These are phyloP conservation scores for Hystrix cristata DNA, from an alignment of 2,113 vertebrate genomes.

Conservation along the genomic window DNA sequence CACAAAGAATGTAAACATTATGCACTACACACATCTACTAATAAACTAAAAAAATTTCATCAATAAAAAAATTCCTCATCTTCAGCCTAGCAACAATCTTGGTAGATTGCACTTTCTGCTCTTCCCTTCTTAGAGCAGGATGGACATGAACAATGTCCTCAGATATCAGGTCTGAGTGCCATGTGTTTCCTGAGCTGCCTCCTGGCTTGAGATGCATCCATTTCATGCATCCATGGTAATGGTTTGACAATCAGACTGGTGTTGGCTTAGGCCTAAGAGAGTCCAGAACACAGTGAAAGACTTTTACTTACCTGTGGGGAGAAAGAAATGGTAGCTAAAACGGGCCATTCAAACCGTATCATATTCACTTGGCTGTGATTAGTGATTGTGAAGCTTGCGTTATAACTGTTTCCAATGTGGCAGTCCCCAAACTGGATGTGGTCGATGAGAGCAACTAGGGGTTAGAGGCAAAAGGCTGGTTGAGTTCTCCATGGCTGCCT, in stretches of 20 bases:
- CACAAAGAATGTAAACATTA: background rate
- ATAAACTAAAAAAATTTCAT: background rate
- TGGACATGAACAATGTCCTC: background rate
- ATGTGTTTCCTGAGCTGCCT: background rate
- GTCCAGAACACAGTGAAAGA: background rate
- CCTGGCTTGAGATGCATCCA: background rate
- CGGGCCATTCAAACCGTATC: constrained; percentile 93
- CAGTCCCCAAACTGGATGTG: constrained; percentile 93
- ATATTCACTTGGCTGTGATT: constrained; percentile 89
- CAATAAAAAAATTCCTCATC: background rate
- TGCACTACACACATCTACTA: background rate
- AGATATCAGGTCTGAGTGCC: background rate
- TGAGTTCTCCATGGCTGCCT: rapidly evolving
- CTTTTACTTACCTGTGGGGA: constrained; percentile 89
- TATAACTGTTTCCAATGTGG: constrained; percentile 86
- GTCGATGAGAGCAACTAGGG: constrained; percentile 85
- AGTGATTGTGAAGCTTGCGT: constrained; percentile 91
- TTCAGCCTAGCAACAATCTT: background rate
- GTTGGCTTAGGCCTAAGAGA: background rate
- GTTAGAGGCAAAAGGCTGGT: constrained; percentile 47
- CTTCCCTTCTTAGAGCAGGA: background rate
- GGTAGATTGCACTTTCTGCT: background rate
- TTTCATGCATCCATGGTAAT: background rate
- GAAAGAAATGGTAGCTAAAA: constrained; percentile 85
- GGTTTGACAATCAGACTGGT: background rate